Conservation (phyloP, 2,797 vertebrate genomes). For the Rallus crepitans region DNA sequence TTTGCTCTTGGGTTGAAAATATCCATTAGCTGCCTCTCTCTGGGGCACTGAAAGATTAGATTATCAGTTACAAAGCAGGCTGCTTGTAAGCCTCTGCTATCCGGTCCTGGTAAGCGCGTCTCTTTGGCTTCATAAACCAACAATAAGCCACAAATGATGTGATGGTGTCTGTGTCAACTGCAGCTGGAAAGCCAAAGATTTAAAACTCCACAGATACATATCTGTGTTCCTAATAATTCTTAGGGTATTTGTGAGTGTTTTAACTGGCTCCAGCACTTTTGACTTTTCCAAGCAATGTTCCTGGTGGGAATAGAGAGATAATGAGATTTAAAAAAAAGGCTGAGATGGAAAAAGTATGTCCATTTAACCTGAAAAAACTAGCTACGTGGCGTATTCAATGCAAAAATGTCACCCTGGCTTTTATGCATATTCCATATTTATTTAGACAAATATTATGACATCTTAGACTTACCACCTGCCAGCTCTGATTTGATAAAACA, state of each 20-base stretch:
- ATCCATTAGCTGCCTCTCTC: neutral
- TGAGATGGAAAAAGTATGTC: neutral
- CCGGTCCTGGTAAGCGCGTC: neutral
- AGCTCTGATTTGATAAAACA: neutral
- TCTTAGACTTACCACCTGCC: neutral
- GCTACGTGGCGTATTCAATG: rapidly evolving
- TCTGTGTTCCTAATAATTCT: constrained; percentile 40
- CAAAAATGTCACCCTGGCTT: neutral
- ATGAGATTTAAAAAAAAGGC: neutral
- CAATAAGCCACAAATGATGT: constrained; percentile 1
- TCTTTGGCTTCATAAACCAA: constrained; percentile 46
- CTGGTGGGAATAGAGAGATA: neutral
- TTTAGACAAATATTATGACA: neutral
- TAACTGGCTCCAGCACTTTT: neutral
- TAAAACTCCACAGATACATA: constrained; percentile 43
- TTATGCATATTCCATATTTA: neutral
- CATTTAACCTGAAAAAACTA: neutral
- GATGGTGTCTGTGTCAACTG: neutral
- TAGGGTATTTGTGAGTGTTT: constrained; percentile 16
- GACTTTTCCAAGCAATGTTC: neutral
- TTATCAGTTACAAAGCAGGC: constrained; percentile 10
- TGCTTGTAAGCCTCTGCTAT: neutral
- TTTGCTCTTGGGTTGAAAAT: neutral
- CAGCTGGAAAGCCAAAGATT: constrained; percentile 13
- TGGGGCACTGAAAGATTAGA: neutral